Conservation (phyloP, 2,888 invertebrate genomes). For the Rhingia campestris region DNA sequence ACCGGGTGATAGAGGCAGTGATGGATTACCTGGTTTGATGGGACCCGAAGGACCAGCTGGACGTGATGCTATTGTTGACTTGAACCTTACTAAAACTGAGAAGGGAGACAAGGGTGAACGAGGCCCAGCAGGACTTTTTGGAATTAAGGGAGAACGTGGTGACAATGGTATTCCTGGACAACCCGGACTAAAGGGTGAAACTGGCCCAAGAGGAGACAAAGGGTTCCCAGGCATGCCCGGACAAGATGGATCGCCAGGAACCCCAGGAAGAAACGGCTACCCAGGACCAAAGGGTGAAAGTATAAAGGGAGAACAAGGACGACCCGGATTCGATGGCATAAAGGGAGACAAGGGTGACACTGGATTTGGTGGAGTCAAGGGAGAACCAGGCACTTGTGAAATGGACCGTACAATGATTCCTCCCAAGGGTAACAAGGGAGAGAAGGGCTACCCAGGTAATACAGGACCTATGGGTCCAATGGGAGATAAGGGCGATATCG, state of each 20-base stretch:
- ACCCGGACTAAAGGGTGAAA: slow-evolving; percentile 87
- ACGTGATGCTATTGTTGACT: slow-evolving; percentile 84
- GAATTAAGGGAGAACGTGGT: slow-evolving; percentile 88
- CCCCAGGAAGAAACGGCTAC: slow-evolving; percentile 86
- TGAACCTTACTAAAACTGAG: slow-evolving; percentile 83
- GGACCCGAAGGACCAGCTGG: slow-evolving; percentile 88
- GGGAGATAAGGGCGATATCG: slow-evolving; percentile 86
- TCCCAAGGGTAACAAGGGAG: slow-evolving; percentile 86
- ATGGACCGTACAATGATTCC: slow-evolving; percentile 82
- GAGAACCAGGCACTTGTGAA: slow-evolving; percentile 86
- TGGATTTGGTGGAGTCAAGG: slow-evolving; percentile 85
- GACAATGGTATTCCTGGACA: slow-evolving; percentile 87
- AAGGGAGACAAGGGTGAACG: slow-evolving; percentile 88
- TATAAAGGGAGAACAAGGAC: slow-evolving; percentile 90
- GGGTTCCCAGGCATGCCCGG: slow-evolving; percentile 89
- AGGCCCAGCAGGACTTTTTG: slow-evolving; percentile 86
- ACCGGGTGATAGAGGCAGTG: slow-evolving; percentile 80
- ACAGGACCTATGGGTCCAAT: slow-evolving; percentile 86
- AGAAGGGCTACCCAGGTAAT: slow-evolving; percentile 85
- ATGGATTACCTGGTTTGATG: slow-evolving; percentile 85
- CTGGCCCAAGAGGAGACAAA: slow-evolving; percentile 87
- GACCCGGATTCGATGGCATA: slow-evolving; percentile 85
- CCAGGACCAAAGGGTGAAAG: slow-evolving; percentile 88
- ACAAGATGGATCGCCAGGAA: slow-evolving; percentile 88
- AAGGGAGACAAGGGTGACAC: slow-evolving; percentile 81